Conservation (phyloP, 1,140 invertebrate genomes). For the Hyles vespertilio region DNA sequence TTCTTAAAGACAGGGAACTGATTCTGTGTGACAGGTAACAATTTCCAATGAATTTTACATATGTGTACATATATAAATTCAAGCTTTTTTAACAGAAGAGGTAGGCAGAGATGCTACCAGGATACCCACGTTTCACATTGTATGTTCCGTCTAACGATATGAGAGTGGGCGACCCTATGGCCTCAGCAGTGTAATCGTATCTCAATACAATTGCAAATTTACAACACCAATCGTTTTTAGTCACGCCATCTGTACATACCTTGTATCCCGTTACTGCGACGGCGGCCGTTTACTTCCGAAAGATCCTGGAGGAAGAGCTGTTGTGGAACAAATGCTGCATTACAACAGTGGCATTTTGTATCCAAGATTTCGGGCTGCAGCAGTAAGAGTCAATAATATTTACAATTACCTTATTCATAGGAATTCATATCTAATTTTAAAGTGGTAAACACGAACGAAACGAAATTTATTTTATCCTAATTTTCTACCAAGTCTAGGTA, state of each 20-base stretch:
- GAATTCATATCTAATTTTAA: not conserved
- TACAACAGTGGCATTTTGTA: slow-evolving; percentile 77
- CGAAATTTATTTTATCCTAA: too few species aligned
- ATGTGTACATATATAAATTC: not conserved
- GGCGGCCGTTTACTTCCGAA: slow-evolving; percentile 74
- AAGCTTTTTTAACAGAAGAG: too few species aligned
- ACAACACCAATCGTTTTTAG: slow-evolving; percentile 39
- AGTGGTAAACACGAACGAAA: too few species aligned
- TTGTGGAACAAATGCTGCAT: slow-evolving; percentile 76
- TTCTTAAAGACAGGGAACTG: slow-evolving; percentile 82
- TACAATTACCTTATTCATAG: not conserved
- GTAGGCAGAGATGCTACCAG: too few species aligned
- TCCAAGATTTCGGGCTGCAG: slow-evolving; percentile 33
- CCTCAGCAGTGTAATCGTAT: too few species aligned
- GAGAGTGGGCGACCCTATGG: not conserved
- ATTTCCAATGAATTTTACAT: not conserved
- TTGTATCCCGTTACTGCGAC: slow-evolving; percentile 75
- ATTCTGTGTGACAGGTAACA: slow-evolving; percentile 76
- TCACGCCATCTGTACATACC: slow-evolving; percentile 77
- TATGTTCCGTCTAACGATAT: not conserved
- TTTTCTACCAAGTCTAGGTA: too few species aligned
- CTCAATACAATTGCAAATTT: too few species aligned
- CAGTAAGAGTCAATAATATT: slow-evolving; percentile 28
- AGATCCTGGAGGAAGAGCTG: slow-evolving; percentile 72
- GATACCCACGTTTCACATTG: not conserved